Conservation (phyloP, 2,888 invertebrate genomes). For the Yponomeuta evonymella region DNA sequence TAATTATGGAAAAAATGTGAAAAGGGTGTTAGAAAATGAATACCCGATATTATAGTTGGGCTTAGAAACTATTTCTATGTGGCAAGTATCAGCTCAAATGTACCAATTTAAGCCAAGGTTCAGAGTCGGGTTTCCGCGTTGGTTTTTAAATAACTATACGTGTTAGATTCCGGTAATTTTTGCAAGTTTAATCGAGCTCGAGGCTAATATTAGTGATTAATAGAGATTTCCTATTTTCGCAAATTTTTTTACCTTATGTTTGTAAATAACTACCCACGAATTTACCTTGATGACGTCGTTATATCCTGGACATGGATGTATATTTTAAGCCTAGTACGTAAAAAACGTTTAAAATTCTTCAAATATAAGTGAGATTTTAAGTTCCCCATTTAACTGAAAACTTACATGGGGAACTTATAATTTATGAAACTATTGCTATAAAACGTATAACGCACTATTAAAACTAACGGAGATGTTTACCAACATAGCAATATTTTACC, state of each 20-base stretch:
- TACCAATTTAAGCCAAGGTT: slow-evolving; percentile 39
- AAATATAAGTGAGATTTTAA: too few species aligned
- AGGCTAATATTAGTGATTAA: slow-evolving; percentile 7
- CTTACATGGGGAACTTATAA: too few species aligned
- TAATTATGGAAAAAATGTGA: too few species aligned
- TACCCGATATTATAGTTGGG: too few species aligned
- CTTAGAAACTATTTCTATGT: not conserved
- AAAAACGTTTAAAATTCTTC: too few species aligned
- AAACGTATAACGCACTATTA: too few species aligned
- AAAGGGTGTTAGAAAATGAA: too few species aligned
- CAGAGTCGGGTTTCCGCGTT: slow-evolving; percentile 35
- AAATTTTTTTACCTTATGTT: not conserved
- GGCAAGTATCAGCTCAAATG: slow-evolving; percentile 1
- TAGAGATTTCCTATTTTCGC: slow-evolving; percentile 3
- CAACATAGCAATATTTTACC: not conserved
- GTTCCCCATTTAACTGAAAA: too few species aligned
- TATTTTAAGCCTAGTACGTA: not conserved
- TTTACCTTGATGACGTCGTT: not conserved
- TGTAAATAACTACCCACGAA: not conserved
- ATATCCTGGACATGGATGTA: not conserved
- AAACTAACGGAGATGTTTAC: not conserved
- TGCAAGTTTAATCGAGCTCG: slow-evolving; percentile 47
- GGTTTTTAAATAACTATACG: slow-evolving; percentile 26
- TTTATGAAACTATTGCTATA: too few species aligned
- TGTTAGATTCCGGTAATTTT: slow-evolving; percentile 55